phyloP scores from a whole-genome alignment of 2,113 vertebrate species.

The Panurus biarmicus region DNA sequence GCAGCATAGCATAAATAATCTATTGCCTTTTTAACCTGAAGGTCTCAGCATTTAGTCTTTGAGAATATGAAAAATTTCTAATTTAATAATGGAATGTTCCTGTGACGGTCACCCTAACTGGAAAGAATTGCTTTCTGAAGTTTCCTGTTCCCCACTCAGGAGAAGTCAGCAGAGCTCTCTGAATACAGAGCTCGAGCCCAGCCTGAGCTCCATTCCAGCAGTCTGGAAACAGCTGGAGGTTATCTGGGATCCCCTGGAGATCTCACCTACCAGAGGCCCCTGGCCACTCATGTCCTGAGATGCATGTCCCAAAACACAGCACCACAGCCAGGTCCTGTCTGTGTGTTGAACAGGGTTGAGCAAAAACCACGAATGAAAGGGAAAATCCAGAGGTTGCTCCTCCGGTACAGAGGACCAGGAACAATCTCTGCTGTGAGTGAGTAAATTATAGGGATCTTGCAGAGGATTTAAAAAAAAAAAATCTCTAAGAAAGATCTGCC shows the following conservation, averaged over 20 bases:
- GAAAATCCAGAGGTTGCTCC: not conserved
- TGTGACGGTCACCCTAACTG: not conserved
- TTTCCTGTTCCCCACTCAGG: not conserved
- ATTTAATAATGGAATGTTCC: not conserved
- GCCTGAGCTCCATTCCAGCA: not conserved
- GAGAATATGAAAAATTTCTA: not conserved
- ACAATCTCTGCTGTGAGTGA: not conserved
- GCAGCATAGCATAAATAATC: not conserved
- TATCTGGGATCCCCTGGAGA: not conserved
- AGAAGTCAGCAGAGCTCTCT: not conserved
- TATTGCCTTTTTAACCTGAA: not conserved
- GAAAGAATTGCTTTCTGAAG: not conserved
- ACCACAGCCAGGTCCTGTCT: not conserved
- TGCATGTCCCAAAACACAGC: accelerated
- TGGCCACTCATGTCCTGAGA: not conserved
- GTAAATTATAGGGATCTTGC: not conserved
- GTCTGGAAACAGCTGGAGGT: not conserved
- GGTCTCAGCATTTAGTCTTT: not conserved
- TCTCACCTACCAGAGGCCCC: not conserved
- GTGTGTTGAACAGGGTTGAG: not conserved
- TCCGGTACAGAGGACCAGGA: not conserved
- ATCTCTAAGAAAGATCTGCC: not conserved
- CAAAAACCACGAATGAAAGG: not conserved
- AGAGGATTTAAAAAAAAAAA: not conserved
- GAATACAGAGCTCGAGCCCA: not conserved